A percentile compares a stretch with the other conserved stretches of the same genome.
Evolutionary conservation across 2,797 vertebrate genomes (phyloP).

Genomic region (Pangasius sanitwongsei): DNA sequence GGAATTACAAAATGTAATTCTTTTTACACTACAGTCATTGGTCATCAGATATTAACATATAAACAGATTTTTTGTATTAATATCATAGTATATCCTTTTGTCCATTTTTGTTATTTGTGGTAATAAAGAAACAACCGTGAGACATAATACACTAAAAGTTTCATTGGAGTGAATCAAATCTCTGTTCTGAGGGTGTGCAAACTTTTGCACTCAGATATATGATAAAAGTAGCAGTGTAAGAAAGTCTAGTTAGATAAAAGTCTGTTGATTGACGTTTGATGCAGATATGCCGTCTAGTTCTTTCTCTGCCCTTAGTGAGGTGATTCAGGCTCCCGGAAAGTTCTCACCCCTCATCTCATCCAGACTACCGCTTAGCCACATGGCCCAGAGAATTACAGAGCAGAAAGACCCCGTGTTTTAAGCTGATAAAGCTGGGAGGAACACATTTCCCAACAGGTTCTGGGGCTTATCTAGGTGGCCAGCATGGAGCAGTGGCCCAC

Average conservation of each 20-base stretch:
- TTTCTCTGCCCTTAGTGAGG: slow-evolving; percentile 26
- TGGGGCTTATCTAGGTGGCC: slow-evolving; percentile 64
- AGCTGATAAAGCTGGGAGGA: slow-evolving; percentile 69
- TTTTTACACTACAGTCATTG: not conserved
- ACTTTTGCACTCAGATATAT: not conserved
- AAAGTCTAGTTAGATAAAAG: not conserved
- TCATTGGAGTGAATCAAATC: not conserved
- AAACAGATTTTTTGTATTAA: not conserved
- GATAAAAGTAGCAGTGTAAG: no score
- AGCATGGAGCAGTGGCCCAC: slow-evolving; percentile 60
- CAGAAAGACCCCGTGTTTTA: slow-evolving; percentile 63
- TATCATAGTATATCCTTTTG: not conserved
- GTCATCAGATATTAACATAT: not conserved
- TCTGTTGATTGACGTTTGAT: not conserved
- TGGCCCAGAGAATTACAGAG: slow-evolving; percentile 63
- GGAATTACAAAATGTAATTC: not conserved
- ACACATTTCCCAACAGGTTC: slow-evolving; percentile 64
- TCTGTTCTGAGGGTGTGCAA: not conserved
- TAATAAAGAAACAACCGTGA: not conserved
- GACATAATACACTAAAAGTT: not conserved
- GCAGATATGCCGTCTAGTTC: not conserved
- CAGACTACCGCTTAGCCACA: slow-evolving; percentile 65
- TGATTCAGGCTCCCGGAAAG: slow-evolving; percentile 42
- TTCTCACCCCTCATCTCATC: slow-evolving; percentile 58
- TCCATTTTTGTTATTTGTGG: not conserved